A percentile compares a stretch with the other conserved stretches of the same genome.
Evolutionary conservation across 1,140 invertebrate genomes (phyloP).

Genomic region (Pollicipes pollicipes): DNA sequence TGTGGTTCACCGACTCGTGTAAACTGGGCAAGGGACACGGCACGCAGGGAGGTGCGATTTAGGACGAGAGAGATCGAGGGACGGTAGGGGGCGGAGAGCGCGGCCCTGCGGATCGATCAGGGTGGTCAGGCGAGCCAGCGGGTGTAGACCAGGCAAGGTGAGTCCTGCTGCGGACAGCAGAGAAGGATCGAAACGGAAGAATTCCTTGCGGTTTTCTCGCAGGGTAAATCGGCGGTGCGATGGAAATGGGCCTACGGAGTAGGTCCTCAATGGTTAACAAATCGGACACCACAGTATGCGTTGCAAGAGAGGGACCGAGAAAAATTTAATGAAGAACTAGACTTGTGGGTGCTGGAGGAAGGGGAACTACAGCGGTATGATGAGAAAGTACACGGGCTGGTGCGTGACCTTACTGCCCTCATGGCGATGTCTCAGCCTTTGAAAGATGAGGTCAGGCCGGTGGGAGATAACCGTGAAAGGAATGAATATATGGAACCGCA

Average conservation of each 20-base stretch:
- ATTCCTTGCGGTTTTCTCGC: not conserved
- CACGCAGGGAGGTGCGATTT: too few species aligned
- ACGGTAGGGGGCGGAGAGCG: too few species aligned
- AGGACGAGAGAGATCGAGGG: not conserved
- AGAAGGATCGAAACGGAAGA: not conserved
- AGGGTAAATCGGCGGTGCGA: not conserved
- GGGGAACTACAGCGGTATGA: slow-evolving; percentile 10
- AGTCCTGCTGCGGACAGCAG: not conserved
- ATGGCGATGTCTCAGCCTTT: slow-evolving; percentile 8
- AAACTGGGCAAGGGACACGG: too few species aligned
- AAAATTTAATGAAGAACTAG: not conserved
- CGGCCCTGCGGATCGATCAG: too few species aligned
- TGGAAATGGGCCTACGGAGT: not conserved
- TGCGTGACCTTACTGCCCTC: slow-evolving; percentile 7
- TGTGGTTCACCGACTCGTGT: too few species aligned
- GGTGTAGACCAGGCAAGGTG: not conserved
- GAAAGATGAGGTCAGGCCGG: slow-evolving; percentile 8
- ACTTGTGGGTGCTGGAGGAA: slow-evolving; percentile 4
- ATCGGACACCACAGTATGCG: not conserved
- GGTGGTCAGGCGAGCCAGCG: too few species aligned
- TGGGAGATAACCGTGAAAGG: slow-evolving; percentile 1
- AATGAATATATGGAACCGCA: slow-evolving; percentile 1
- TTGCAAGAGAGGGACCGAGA: not conserved
- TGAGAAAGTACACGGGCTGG: slow-evolving; percentile 6
- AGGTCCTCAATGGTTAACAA: not conserved